Base-by-base conservation (phyloP, 1,140 invertebrate species). In the Melipona quadrifasciata region DNA sequence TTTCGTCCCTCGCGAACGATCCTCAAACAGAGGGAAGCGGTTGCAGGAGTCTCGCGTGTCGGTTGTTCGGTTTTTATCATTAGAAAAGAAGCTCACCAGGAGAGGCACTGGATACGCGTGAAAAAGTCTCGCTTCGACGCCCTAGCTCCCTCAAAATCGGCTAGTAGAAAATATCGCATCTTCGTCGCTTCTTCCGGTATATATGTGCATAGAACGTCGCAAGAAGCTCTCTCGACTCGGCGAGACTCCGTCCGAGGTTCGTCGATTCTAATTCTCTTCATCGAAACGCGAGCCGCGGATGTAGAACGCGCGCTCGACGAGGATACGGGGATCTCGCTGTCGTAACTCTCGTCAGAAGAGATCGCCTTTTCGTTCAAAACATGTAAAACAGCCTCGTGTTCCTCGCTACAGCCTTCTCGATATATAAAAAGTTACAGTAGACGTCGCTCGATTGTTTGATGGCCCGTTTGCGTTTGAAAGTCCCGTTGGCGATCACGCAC, bases 81-180 rank as follows among this genome's bases (percentile, higher is more conserved):
- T 57, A 47, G 73, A 77, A 77, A 67, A 76, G 53, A 58, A 68
- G 53, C 34, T 76, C 73, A 27, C 53, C 73, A 51, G 47, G 81
- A 80, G 79, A 80, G 79, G 68, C 79, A 77, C 65, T 65, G 81
- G 58, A 67, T 76, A 82, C 61, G 80, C 61, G 51, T 67, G 47
- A 34, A 82, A 77, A 53, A 76, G 34, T 77, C 81, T 31, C 75
- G 65, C 39, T 70, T 51, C 10, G 47, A 53, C 16, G 27, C 55
- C 39, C n/a, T 55, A 53, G 65, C 53, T 51, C 24, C 67, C 55
- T 27, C 79, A 89, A 89, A 89, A 89, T 82, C 51, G 27, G 71
- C 61, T 75, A 76, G 83, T 89, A 88, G 27, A 88, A 89, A 88
- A 89, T 89, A 89, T 87, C 75, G 75, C 16, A 61, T 84, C 53